A percentile compares a stretch with the other conserved stretches of the same genome.
Evolutionary conservation across 2,797 vertebrate genomes (phyloP).

Genomic region (Syncerus caffer): DNA sequence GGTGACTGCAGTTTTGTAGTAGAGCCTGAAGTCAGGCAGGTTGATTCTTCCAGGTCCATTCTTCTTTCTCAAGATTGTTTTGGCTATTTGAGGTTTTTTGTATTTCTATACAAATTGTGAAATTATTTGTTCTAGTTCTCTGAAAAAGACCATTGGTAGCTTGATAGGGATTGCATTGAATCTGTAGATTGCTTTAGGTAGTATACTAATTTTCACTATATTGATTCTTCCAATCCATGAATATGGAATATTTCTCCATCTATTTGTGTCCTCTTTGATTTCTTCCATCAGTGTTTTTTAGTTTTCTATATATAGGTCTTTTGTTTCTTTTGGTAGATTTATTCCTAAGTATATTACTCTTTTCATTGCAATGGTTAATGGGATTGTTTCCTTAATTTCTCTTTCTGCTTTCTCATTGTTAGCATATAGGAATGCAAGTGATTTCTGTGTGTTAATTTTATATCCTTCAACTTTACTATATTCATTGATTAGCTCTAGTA

Average conservation of each 20-base stretch:
- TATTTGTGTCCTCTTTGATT: neutral
- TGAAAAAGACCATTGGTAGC: neutral
- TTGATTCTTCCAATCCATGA: neutral
- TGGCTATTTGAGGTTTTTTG: neutral
- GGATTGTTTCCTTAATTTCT: neutral
- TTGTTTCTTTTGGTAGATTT: neutral
- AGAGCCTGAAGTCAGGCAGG: neutral
- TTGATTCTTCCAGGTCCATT: neutral
- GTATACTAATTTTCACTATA: neutral
- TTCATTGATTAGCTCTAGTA: neutral
- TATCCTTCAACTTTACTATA: neutral
- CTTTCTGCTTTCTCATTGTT: neutral
- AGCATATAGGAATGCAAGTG: neutral
- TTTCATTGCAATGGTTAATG: neutral
- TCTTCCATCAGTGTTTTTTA: neutral
- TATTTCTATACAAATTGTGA: neutral
- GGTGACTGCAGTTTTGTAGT: neutral
- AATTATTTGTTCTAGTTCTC: neutral
- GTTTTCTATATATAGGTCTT: neutral
- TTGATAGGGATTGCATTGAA: neutral
- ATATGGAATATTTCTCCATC: neutral
- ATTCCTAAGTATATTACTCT: neutral
- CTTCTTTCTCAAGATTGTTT: neutral
- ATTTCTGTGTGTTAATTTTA: neutral
- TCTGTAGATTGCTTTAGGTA: neutral